Conservation (phyloP, 1,140 invertebrate genomes). For the Lepidostoma basale region DNA sequence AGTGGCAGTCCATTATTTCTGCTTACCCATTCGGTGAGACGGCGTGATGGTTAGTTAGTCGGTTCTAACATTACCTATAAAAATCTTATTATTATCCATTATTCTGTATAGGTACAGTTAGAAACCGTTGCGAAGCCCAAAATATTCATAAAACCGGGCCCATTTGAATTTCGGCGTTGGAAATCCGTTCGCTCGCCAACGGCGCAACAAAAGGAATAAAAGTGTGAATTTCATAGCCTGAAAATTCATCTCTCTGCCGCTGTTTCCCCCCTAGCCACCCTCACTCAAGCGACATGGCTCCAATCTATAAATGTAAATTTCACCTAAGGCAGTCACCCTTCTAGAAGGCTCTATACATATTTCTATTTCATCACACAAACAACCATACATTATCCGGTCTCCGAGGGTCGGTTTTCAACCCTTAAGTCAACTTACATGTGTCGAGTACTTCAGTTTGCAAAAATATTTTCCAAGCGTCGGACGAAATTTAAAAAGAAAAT, state of each 20-base stretch:
- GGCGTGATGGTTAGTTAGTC: too few species aligned
- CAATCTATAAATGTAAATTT: constrained; percentile 46
- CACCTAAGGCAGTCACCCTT: constrained; percentile 17
- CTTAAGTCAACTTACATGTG: too few species aligned
- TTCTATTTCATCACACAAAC: constrained; percentile 45
- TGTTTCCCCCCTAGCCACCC: background rate
- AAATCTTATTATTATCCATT: too few species aligned
- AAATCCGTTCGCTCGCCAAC: background rate
- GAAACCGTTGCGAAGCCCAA: too few species aligned
- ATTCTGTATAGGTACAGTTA: too few species aligned
- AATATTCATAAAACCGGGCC: background rate
- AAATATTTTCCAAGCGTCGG: too few species aligned
- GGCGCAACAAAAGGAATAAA: constrained; percentile 20
- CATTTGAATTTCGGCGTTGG: background rate
- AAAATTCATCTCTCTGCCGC: constrained; percentile 23
- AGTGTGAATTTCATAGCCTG: constrained; percentile 25
- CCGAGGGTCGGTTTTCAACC: too few species aligned
- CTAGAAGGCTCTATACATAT: constrained; percentile 31
- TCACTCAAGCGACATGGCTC: constrained; percentile 22
- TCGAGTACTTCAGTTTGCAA: too few species aligned
- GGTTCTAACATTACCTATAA: too few species aligned
- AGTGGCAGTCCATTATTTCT: too few species aligned
- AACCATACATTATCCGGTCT: constrained; percentile 32
- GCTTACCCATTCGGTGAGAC: too few species aligned
- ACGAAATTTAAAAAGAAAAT: too few species aligned